Percentiles rank a stretch among this genome's conserved stretches.
These are phyloP conservation scores for Litoditis marina DNA, from an alignment of 2,888 invertebrate genomes.

Conservation along the genomic window DNA sequence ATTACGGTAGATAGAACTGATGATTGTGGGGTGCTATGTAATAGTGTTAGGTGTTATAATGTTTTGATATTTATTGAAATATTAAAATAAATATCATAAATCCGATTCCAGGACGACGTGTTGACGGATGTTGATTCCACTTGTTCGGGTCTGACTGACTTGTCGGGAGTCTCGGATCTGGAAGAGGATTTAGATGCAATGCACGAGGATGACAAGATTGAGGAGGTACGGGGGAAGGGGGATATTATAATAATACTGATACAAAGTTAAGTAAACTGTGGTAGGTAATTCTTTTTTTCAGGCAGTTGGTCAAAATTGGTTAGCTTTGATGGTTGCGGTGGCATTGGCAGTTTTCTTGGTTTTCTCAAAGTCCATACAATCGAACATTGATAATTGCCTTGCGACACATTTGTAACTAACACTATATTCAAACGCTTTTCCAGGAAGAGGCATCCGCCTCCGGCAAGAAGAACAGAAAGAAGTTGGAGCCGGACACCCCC, in stretches of 20 bases:
- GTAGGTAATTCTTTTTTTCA: not conserved
- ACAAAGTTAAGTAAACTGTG: not conserved
- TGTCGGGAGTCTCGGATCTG: slow-evolving; percentile 55
- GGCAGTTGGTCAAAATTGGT: too few relatives aligned
- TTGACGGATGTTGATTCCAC: slow-evolving; percentile 54
- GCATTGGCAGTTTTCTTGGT: too few relatives aligned
- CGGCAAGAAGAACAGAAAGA: slow-evolving; percentile 10
- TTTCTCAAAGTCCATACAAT: too few relatives aligned
- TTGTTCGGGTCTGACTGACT: slow-evolving; percentile 54
- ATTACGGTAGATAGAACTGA: too few relatives aligned
- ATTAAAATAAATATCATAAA: not conserved
- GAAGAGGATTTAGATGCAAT: slow-evolving; percentile 40
- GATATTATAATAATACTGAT: not conserved
- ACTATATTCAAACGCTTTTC: too few relatives aligned
- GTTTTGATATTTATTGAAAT: not conserved
- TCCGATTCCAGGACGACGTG: slow-evolving; percentile 37
- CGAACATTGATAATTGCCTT: too few relatives aligned
- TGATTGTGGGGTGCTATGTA: too few relatives aligned
- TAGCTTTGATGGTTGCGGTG: too few relatives aligned
- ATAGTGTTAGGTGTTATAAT: not conserved
- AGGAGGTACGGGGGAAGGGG: not conserved
- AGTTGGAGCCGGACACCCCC: slow-evolving; percentile 5
- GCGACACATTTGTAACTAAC: too few relatives aligned
- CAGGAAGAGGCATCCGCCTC: too few relatives aligned
- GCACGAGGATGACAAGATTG: slow-evolving; percentile 24